A percentile compares a stretch with the other conserved stretches of the same genome.
These are phyloP conservation scores for Propithecus perrieri DNA, from an alignment of 2,797 vertebrate genomes.

Conservation along the genomic window DNA sequence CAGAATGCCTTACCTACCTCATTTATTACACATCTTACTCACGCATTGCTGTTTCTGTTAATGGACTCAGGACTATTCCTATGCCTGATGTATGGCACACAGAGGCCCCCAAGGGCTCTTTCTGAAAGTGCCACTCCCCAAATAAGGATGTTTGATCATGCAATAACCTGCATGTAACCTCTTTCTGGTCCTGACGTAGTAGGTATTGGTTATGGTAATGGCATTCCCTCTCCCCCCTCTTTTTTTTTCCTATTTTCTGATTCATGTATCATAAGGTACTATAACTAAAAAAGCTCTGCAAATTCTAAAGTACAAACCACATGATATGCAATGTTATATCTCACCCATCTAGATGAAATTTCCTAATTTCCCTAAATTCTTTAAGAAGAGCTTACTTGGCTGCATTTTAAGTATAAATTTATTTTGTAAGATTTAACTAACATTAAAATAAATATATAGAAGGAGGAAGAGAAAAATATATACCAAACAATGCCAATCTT, in stretches of 20 bases:
- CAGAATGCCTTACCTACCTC: not conserved
- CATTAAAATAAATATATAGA: not conserved
- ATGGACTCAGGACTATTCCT: not conserved
- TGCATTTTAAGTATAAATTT: not conserved
- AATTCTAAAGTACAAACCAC: not conserved
- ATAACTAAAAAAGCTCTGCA: not conserved
- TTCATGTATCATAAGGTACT: not conserved
- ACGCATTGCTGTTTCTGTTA: not conserved
- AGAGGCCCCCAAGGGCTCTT: not conserved
- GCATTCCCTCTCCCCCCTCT: too few relatives aligned
- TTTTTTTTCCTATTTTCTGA: not conserved
- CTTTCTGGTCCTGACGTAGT: not conserved
- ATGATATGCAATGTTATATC: not conserved
- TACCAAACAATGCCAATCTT: not conserved
- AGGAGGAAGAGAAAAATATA: not conserved
- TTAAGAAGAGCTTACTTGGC: not conserved
- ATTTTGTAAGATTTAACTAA: not conserved
- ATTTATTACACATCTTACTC: not conserved
- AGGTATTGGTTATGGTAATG: not conserved
- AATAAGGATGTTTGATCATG: not conserved
- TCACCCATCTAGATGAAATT: not conserved
- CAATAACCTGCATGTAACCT: not conserved
- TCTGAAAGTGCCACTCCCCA: not conserved
- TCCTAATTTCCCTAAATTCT: not conserved
- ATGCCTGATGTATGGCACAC: not conserved